Evolutionary conservation across 2,888 invertebrate genomes (phyloP).

Genomic region (Hypomecis punctinalis): DNA sequence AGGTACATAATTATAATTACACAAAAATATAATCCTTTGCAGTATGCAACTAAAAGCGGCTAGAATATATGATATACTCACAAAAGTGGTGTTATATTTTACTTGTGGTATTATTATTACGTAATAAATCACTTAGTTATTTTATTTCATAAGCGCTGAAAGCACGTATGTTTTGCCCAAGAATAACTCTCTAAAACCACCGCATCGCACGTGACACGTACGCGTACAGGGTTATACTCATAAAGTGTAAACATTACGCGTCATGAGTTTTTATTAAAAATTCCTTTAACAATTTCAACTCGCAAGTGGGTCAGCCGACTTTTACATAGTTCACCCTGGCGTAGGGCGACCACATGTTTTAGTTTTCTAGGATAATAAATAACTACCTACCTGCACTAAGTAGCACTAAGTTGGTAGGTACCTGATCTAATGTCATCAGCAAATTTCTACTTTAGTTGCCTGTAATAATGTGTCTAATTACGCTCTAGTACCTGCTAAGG

Average conservation of each 20-base stretch:
- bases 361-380: constrained; percentile 4
- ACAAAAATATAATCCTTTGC: too few species aligned
- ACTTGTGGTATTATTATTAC: too few species aligned
- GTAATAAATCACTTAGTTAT: too few species aligned
- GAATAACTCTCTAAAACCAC: neutral
- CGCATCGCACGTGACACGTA: constrained; percentile 25
- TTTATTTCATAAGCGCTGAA: too few species aligned
- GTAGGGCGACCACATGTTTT: constrained; percentile 5
- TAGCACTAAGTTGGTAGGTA: too few species aligned
- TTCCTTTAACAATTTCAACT: constrained; percentile 54
- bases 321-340: constrained; percentile 54
- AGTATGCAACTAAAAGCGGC: too few species aligned
- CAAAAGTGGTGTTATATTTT: too few species aligned
- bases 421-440: neutral
- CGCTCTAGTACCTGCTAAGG: too few species aligned
- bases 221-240: constrained; percentile 42
- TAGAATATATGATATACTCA: too few species aligned
- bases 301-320: constrained; percentile 53
- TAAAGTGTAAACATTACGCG: constrained; percentile 47
- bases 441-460: too few species aligned
- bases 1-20: too few species aligned
- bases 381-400: neutral
- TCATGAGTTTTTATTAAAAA: constrained; percentile 54
- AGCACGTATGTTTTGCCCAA: neutral
- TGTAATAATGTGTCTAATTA: too few species aligned